Evolutionary conservation across 2,888 invertebrate species (phyloP).

Genomic region (Nymphalis c-album): DNA sequence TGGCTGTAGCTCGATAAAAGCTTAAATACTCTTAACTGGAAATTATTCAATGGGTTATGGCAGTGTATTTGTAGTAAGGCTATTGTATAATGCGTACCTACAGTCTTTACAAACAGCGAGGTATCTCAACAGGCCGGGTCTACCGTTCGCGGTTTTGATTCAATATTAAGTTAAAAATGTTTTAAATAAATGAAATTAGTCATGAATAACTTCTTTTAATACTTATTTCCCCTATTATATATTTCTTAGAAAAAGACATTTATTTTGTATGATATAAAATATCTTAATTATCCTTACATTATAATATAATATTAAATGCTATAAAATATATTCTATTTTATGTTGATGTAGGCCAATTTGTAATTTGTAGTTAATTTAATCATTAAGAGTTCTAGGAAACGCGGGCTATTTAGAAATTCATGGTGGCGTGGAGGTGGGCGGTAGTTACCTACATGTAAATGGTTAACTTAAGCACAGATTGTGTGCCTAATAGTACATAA

Average conservation of each 20-base stretch:
- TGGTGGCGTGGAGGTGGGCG: constrained; percentile 39
- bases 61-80: constrained; percentile 39
- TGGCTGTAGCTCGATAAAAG: constrained; percentile 77
- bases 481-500: constrained; percentile 44
- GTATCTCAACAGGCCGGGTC: background rate
- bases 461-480: constrained; percentile 40
- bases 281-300: background rate
- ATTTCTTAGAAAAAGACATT: background rate
- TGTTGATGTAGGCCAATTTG: constrained; percentile 12
- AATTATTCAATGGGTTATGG: constrained; percentile 61
- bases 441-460: constrained; percentile 40
- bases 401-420: constrained; percentile 37
- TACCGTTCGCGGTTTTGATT: background rate
- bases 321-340: constrained; percentile 5
- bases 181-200: background rate
- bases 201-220: too few species aligned
- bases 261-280: background rate
- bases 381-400: constrained; percentile 35
- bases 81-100: constrained; percentile 15
- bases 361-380: constrained; percentile 23
- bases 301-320: background rate
- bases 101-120: background rate
- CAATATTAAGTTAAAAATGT: background rate
- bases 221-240: too few species aligned
- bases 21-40: constrained; percentile 77